Evolutionary conservation across 2,888 invertebrate genomes (phyloP), one percentile per base, ranked within the genome.

Genomic region (Vannuccia rotundouncinata): DNA sequence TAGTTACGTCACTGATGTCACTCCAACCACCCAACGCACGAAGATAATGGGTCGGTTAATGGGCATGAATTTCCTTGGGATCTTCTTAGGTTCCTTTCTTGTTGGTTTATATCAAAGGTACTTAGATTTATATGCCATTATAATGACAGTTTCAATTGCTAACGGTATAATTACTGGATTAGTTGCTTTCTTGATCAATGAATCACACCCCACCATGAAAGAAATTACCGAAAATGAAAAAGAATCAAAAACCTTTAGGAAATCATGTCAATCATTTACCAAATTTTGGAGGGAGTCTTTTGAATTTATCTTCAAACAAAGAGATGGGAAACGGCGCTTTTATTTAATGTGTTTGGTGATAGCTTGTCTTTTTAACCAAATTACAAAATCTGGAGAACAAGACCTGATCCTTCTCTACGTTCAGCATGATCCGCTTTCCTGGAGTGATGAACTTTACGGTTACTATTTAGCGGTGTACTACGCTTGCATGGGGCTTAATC

Each of bases 11-110:
- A 83, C 86, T 1, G 88, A 88, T 80, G 84, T 85, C 22, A 86
- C 85, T 1, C 84, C 84, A 80, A 82, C 83, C 30, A 85, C 84
- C 17, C 83, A 85, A 30, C 81, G 88, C 13, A 88, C 88, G 0
- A 81, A 83, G 30, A 84, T 85, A 31, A 82, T 88, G 29, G 86
- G 86, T 0, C 84, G 84, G 30, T 84, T 88, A 5, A 82, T 88
- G 75, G 85, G 86, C 0, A 87, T 87, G 86, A 88, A 86, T 81
- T 87, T 85, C 81, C 86, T 88, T 77, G 88, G 88, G 0, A 83
- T 86, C 74, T 87, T 87, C 81, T 83, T 83, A 5, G 86, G 88
- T 0, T 86, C 86, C 1, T 83, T 88, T 25, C 80, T 86, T 45
- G 85, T 85, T 0, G 83, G 81, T 28, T 81, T 80, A 22, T 81